phyloP scores from a whole-genome alignment of 92 coral and sea anemone species.

The Parazoanthus atlanticus region DNA sequence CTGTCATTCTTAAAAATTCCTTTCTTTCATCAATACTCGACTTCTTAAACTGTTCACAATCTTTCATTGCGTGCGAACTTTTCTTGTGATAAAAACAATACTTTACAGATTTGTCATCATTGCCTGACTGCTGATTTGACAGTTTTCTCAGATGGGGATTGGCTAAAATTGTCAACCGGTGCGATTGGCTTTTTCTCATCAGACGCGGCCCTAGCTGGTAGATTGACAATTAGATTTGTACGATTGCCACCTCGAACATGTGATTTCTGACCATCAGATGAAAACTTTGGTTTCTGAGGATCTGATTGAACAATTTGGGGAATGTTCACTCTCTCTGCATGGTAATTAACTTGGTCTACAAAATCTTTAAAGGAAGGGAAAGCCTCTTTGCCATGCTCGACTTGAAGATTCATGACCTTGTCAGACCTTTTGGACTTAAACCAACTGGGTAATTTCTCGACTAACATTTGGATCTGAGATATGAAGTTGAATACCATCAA shows the following conservation, averaged over 20 bases:
- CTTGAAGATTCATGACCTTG: constrained; percentile 44
- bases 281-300: too few species aligned
- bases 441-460: constrained; percentile 38
- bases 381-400: constrained; percentile 35
- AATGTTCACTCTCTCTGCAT: constrained; percentile 50
- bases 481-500: constrained; percentile 55
- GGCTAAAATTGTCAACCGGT: too few species aligned
- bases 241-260: too few species aligned
- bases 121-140: too few species aligned
- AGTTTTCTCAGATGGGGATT: too few species aligned
- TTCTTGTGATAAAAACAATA: constrained; percentile 10
- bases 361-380: neutral
- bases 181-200: too few species aligned
- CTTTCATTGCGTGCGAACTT: neutral
- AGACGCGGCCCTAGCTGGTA: too few species aligned
- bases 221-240: too few species aligned
- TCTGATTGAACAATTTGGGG: too few species aligned
- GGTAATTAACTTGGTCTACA: constrained; percentile 22
- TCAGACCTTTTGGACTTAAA: constrained; percentile 30
- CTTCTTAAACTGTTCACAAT: neutral
- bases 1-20: neutral
- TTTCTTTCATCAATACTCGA: neutral
- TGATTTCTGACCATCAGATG: too few species aligned
- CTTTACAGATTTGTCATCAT: too few species aligned
- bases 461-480: constrained; percentile 39